Percentiles rank a stretch among this genome's conserved stretches.
Conservation (phyloP, 2,797 vertebrate genomes). For the Glossophaga mutica region DNA sequence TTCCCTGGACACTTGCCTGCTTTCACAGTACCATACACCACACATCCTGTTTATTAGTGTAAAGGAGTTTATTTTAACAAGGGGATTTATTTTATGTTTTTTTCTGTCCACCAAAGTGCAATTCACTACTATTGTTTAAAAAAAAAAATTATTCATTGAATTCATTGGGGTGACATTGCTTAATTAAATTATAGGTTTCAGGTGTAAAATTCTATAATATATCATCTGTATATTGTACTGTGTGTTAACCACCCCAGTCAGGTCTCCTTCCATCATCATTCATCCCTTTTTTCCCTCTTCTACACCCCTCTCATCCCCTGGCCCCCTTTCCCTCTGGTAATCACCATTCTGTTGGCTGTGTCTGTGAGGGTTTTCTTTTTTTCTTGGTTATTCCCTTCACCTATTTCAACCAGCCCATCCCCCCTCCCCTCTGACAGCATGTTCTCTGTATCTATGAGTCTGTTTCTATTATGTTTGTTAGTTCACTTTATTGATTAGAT, state of each 20-base stretch:
- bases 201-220: neutral
- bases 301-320: neutral
- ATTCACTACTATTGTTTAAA: conserved; percentile 12
- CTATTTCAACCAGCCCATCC: neutral
- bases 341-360: neutral
- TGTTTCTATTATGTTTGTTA: neutral
- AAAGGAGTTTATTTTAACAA: conserved; percentile 54
- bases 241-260: neutral
- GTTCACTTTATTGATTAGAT: neutral
- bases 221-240: neutral
- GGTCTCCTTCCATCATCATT: neutral
- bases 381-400: neutral
- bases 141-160: neutral
- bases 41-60: conserved; percentile 64
- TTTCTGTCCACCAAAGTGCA: conserved; percentile 52
- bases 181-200: neutral
- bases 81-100: conserved; percentile 54
- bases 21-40: conserved; percentile 28
- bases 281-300: neutral
- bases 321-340: neutral
- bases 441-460: neutral
- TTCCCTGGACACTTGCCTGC: conserved; percentile 54
- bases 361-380: too few relatives aligned
- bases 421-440: neutral
- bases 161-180: neutral